Evolutionary conservation across 2,113 vertebrate species (phyloP), one percentile per base, ranked within the genome.

Genomic region (Bubo scandiacus): DNA sequence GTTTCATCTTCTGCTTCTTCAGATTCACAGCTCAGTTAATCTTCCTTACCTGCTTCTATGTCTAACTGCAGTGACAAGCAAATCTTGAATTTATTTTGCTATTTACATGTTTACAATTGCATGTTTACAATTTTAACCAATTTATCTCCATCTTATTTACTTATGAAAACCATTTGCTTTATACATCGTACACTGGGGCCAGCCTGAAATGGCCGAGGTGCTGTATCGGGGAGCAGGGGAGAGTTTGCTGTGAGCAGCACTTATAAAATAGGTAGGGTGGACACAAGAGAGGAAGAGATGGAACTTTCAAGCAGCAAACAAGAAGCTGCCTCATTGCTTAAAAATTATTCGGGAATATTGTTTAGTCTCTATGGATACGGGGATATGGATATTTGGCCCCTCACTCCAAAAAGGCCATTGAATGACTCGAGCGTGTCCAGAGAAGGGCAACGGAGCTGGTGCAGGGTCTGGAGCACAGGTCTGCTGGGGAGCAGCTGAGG

Each of bases 161-260:
- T 77, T 38, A 20, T 1, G 25, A 30, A 22, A 22, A n/a, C 38
- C 29, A 3, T 34, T 12, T 34, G 65, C 58, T 43, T 40, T 30
- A 23, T 10, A 21, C 21, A 5, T 2, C 4, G 49, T 9, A 26
- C 8, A 2, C 0, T 5, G 47, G 54, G 77, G n/a, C 38, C 32
- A 19, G 21, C 17, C 67, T 9, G n/a, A 5, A 13, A 8, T 0
- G 54, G 27, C 4, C 6, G 6, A 73, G 75, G 82, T 21, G 1
- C 42, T 3, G 36, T 4, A 5, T 6, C 12, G 5, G 49, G 5
- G 42, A 15, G n/a, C 3, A 13, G 10, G 0, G 10, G 43, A 17
- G 15, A 17, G 40, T 3, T 40, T 38, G 55, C 47, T 14, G 45
- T 3, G 19, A 73, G 77, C 59, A 42, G 11, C 61, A 2, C 26